A percentile compares a stretch with the other conserved stretches of the same genome.
These are phyloP conservation scores for Sicus ferrugineus DNA, from an alignment of 2,888 invertebrate species.

Conservation along the genomic window DNA sequence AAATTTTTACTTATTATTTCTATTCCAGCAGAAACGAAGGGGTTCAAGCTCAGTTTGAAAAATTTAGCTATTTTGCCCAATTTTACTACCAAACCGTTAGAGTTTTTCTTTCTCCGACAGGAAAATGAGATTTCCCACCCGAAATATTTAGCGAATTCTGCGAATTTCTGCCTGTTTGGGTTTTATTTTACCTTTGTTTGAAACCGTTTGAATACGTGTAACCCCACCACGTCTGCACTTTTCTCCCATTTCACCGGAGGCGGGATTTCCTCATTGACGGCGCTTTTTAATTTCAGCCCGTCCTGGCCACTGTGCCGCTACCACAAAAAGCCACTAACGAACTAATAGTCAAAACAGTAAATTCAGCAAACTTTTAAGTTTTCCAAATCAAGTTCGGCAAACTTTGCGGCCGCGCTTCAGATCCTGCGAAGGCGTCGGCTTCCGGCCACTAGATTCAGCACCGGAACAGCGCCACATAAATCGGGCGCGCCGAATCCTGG, in stretches of 20 bases:
- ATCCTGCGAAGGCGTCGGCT: background rate
- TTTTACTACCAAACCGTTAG: too few species aligned
- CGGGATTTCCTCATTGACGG: background rate
- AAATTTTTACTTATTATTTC: too few species aligned
- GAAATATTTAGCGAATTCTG: too few species aligned
- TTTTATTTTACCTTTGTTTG: background rate
- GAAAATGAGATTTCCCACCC: too few species aligned
- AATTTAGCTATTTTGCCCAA: too few species aligned
- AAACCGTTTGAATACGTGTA: background rate
- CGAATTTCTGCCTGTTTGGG: background rate
- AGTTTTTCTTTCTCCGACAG: too few species aligned
- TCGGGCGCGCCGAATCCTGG: too few species aligned
- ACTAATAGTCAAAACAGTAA: conserved; percentile 34
- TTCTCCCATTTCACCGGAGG: conserved; percentile 20
- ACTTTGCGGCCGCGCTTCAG: background rate
- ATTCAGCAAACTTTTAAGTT: conserved; percentile 30
- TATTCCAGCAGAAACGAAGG: too few species aligned
- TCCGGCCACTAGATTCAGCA: too few species aligned
- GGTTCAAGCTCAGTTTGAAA: too few species aligned
- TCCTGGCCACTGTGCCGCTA: background rate
- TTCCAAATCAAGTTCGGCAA: conserved; percentile 2
- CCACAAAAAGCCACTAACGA: too few species aligned
- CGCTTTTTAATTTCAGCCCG: background rate
- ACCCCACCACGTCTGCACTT: conserved; percentile 4
- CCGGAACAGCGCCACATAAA: too few species aligned